Conservation (phyloP, 2,113 vertebrate genomes). For the Pseudorectes ferrugineus region DNA sequence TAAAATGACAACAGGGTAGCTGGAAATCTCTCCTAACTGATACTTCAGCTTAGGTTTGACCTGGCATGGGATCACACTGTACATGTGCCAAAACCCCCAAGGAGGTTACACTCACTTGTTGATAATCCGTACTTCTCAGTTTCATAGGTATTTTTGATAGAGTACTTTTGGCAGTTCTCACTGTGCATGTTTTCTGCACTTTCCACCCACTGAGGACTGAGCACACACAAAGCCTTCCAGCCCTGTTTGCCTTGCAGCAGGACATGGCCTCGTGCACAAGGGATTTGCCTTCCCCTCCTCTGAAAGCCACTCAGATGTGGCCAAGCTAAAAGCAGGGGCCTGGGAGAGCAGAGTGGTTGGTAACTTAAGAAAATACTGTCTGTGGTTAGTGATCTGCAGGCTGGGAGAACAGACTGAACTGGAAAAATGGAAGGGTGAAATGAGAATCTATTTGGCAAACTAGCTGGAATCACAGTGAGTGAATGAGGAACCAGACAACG, state of each 20-base stretch:
- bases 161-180: neutral
- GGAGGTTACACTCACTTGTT: neutral
- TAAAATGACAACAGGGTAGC: neutral
- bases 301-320: neutral
- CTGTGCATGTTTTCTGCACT: neutral
- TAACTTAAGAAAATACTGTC: neutral
- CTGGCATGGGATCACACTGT: neutral
- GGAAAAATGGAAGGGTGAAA: neutral
- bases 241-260: neutral
- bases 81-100: neutral
- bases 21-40: neutral
- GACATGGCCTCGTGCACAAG: neutral
- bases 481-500: neutral
- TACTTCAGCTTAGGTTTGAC: neutral
- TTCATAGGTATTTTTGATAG: neutral
- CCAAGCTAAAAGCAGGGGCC: neutral
- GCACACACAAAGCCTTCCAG: neutral
- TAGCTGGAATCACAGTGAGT: neutral
- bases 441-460: neutral
- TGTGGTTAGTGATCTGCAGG: neutral
- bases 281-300: neutral
- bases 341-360: neutral
- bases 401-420: neutral
- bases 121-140: neutral
- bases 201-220: fast-evolving